These are phyloP conservation scores for Plagodis dolabraria DNA, from an alignment of 2,888 invertebrate genomes.

Conservation along the genomic window DNA sequence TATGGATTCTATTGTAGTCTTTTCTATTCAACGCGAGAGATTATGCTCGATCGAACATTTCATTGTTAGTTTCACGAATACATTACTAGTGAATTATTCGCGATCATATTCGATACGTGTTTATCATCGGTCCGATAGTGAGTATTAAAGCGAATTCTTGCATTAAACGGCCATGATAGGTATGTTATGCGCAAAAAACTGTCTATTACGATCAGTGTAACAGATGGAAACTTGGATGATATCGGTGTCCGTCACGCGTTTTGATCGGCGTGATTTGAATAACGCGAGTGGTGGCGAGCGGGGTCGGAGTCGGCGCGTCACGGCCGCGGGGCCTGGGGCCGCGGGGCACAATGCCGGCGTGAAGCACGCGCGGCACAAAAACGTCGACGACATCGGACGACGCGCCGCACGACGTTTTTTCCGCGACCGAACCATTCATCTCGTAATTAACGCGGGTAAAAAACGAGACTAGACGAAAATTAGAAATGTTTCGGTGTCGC, in stretches of 20 bases:
- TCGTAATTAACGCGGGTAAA: conserved; percentile 78
- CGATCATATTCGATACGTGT: conserved; percentile 17
- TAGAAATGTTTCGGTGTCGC: conserved; percentile 75
- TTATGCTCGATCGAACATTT: conserved; percentile 19
- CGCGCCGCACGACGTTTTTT: conserved; percentile 46
- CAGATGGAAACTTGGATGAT: conserved; percentile 24
- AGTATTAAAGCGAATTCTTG: conserved; percentile 21
- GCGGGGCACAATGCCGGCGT: conserved; percentile 43
- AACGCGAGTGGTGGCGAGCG: conserved; percentile 9
- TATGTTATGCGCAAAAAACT: conserved; percentile 21
- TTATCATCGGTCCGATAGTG: background rate
- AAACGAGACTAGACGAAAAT: conserved; percentile 73
- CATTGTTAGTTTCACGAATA: conserved; percentile 34
- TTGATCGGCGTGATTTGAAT: conserved; percentile 26
- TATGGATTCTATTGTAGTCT: conserved; percentile 11
- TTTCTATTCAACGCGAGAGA: conserved; percentile 20
- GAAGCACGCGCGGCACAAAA: conserved; percentile 71
- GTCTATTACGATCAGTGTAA: conserved; percentile 26
- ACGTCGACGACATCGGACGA: conserved; percentile 35
- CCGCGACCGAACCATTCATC: conserved; percentile 65
- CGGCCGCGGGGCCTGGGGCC: conserved; percentile 2
- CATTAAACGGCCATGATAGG: conserved; percentile 23
- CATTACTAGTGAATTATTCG: conserved; percentile 22
- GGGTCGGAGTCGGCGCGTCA: conserved; percentile 11
- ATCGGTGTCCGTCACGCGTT: conserved; percentile 28